Base-by-base conservation (phyloP, 2,113 vertebrate species). In the Macquaria ambigua region DNA sequence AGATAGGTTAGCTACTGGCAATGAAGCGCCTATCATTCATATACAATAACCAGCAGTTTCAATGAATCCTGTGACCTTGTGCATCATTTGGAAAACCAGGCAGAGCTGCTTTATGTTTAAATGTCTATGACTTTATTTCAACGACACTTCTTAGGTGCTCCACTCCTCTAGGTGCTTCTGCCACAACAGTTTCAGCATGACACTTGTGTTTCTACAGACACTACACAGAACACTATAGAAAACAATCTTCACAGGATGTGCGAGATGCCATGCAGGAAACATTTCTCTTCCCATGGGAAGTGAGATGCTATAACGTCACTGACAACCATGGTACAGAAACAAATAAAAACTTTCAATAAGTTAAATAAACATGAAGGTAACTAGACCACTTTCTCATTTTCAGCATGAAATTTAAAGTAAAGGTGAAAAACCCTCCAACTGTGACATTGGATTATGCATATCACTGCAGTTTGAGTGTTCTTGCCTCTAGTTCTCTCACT, bases 171-270 rank as follows among this genome's bases (percentile, higher is more conserved):
- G 25, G 52, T 73, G 25, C 25, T 41, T 67, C 50, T 59, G 16
- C 43, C 28, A 41, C 43, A 46, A 50, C 43, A 61, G 48, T 23
- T 55, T 75, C 16, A 48, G 25, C 23, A 23, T 48, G 14, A 46
- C 43, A 61, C 16, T 37, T 7, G 20, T 16, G 43, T 80, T 71
- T 56, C 28, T 18, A 63, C n/a, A 28, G 56, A 37, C 52, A 43
- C 11, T 21, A 34, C 69, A 78, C 59, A 46, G 8, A 52, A 23
- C 20, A 70, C 59, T 64, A 39, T 34, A 64, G 48, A 86, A 50
- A 77, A 52, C 7, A 37, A 1, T 25, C 61, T 66, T 53, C 34
- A 77, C 14, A 39, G 25, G n/a, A 56, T 39, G 52, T 8, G 56
- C 21, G 11, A 10, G 9, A 68, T 15, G 21, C 37, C 37, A 48